Conservation (phyloP, 1,140 invertebrate species). For the Aporrectodea caliginosa region DNA sequence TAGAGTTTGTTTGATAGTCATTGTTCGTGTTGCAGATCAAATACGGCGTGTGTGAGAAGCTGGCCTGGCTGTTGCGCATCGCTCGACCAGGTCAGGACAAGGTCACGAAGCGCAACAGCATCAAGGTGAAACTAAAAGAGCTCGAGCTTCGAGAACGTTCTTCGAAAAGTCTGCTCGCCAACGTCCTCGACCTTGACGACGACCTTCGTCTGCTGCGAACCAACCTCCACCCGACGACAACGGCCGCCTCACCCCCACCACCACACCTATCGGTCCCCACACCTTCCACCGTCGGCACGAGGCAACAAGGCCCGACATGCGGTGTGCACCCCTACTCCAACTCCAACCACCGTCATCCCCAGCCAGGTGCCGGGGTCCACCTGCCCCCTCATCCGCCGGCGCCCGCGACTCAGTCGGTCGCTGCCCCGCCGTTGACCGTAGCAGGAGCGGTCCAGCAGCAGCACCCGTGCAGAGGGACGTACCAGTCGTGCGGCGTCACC, state of each 20-base stretch:
- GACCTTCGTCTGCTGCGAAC: constrained; percentile 59
- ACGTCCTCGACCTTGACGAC: constrained; percentile 93
- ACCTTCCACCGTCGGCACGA: too few relatives aligned
- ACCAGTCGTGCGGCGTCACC: background rate
- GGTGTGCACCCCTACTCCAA: too few relatives aligned
- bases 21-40: constrained; percentile 60
- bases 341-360: background rate
- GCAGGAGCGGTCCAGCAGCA: background rate
- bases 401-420: background rate
- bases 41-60: constrained; percentile 88
- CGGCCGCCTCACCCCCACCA: too few relatives aligned
- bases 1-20: background rate
- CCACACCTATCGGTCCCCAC: background rate
- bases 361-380: background rate
- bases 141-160: constrained; percentile 86
- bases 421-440: background rate
- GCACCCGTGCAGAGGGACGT: background rate
- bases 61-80: constrained; percentile 93
- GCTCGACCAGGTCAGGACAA: constrained; percentile 70
- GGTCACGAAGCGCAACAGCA: background rate
- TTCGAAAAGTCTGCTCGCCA: constrained; percentile 87
- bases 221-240: background rate
- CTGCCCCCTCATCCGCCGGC: too few relatives aligned
- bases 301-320: background rate
- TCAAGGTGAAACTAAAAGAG: constrained; percentile 55